phyloP scores from a whole-genome alignment of 2,888 invertebrate genomes.

The Stenodema calcarata region DNA sequence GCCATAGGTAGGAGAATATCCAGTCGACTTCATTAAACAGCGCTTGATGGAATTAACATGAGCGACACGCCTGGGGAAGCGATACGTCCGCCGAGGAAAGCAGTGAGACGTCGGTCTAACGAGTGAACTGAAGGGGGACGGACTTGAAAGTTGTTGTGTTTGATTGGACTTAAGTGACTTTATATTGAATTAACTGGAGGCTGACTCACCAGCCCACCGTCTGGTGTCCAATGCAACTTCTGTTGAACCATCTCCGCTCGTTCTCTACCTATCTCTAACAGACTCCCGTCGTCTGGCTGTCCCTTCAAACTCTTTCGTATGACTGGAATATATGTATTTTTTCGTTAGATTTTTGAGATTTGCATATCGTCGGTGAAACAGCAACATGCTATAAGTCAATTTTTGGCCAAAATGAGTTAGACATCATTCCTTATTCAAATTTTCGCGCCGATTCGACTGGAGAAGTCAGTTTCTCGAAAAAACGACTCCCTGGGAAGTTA shows the following conservation, averaged over 20 bases:
- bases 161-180: constrained; percentile 46
- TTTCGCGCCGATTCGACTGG: too few species aligned
- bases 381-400: too few species aligned
- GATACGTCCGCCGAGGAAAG: constrained; percentile 16
- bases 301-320: too few species aligned
- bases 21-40: neutral
- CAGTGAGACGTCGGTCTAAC: constrained; percentile 1
- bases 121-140: constrained; percentile 15
- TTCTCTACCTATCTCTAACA: neutral
- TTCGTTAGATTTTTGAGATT: too few species aligned
- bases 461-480: too few species aligned
- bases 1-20: neutral
- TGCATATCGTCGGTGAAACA: too few species aligned
- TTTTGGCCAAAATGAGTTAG: too few species aligned
- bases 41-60: constrained; percentile 22
- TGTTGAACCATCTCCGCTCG: constrained; percentile 12
- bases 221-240: constrained; percentile 25
- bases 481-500: too few species aligned
- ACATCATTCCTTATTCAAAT: too few species aligned
- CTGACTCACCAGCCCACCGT: constrained; percentile 31
- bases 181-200: constrained; percentile 28
- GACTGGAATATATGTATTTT: too few species aligned
- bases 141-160: constrained; percentile 14
- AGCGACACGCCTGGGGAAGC: neutral
- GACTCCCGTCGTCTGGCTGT: neutral